Base-by-base conservation (phyloP, 2,888 invertebrate species). In the Pandemis cinnamomeana region DNA sequence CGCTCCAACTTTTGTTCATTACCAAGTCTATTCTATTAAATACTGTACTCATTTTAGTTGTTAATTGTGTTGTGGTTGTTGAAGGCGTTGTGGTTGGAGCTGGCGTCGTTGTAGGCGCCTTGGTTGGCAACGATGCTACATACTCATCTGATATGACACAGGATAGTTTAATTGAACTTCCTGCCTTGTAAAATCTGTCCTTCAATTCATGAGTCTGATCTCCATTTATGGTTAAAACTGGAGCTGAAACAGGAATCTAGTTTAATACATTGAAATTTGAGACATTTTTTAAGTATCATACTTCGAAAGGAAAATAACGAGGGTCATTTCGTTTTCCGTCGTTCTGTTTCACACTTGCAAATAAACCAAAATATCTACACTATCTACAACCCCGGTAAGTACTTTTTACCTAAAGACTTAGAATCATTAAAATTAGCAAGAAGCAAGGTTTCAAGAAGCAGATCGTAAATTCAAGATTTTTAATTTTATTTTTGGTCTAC, bases 111-210 rank as follows among this genome's bases (percentile, higher is more conserved):
- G 80, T 72, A 51, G 90, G 83, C 20, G 84, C 77, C 81, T 89
- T 90, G 7, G 87, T 89, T 4, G 90, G 82, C 73, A 91, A 79
- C 36, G 88, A 85, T 61, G 85, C 79, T 62, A 89, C 81, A 75
- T 88, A 93, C 74, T 92, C 90, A 71, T 93, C 93, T 83, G 93
- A 91, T 91, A 94, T 92, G 84, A 91, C 87, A 82, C 96, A 96
- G 48, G 95, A 95, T 77, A 97, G 91, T 87, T 96, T 96, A 80
- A 97, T 96, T 72, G 96, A 95, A 87, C 96, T 96, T 80, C 97
- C 97, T 46, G 96, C 95, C 91, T 97, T 96, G 88, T 96, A 96
- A 87, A 96, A 96, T 81, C 96, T 95, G 87, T 96, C 96, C 81
- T 95, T 95, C 70, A 96, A 94, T 86, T 96, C 96, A 82, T 96